phyloP scores from a whole-genome alignment of 2,797 vertebrate species.

The Leptatherina wallacei region DNA sequence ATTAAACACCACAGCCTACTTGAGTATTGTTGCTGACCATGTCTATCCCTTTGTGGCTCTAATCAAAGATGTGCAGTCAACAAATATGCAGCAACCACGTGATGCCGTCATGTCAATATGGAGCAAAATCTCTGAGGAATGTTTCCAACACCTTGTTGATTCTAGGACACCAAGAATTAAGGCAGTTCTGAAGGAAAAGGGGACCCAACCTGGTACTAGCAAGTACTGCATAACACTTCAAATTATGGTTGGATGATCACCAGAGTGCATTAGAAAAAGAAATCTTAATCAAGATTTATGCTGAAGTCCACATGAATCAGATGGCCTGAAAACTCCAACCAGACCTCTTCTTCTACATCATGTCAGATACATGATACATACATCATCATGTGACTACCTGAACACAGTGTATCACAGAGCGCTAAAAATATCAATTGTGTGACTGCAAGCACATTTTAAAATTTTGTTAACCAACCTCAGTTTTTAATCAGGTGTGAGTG shows the following conservation, averaged over 20 bases:
- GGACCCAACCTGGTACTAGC: background rate
- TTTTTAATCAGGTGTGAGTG: constrained; percentile 44
- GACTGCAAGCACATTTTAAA: constrained; percentile 1
- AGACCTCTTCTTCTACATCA: no score
- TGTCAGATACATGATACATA: no score
- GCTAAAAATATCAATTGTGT: background rate
- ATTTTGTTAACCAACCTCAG: constrained; percentile 18
- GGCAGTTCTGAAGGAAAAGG: background rate
- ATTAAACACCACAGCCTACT: no score
- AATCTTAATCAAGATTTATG: background rate
- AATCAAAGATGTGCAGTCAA: no score
- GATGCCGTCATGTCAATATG: background rate
- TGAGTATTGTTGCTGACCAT: no score
- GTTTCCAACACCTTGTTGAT: background rate
- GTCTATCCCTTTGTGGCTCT: no score
- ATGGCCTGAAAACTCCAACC: background rate
- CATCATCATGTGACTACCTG: background rate
- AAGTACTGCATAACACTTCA: background rate
- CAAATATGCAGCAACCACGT: no score
- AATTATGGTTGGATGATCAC: background rate
- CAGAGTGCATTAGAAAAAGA: background rate
- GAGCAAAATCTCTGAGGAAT: no score
- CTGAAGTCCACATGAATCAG: background rate
- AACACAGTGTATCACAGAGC: constrained; percentile 3
- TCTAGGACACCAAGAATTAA: background rate